Percentiles rank a stretch among this genome's conserved stretches.
These are phyloP conservation scores for Rosalia funebris DNA, from an alignment of 2,888 invertebrate species.

Conservation along the genomic window DNA sequence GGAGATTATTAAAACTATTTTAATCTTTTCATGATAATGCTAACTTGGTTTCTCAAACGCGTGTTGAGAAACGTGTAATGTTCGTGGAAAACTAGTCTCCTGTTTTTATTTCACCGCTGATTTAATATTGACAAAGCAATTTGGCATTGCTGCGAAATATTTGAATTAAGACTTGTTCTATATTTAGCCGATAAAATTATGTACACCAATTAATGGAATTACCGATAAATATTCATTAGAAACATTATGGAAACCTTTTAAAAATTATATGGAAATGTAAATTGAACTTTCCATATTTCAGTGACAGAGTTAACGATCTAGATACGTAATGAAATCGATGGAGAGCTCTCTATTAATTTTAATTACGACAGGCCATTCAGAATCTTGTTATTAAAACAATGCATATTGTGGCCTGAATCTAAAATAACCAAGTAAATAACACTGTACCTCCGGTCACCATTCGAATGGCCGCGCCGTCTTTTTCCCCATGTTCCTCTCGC, in stretches of 20 bases:
- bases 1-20: too few species aligned
- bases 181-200: conserved; percentile 30
- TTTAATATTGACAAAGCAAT: conserved; percentile 8
- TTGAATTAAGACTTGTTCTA: neutral
- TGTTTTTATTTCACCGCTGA: too few species aligned
- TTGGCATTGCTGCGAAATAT: conserved; percentile 8
- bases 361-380: conserved; percentile 57
- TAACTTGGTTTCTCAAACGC: too few species aligned
- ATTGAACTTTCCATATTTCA: conserved; percentile 39
- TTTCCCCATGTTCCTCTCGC: conserved; percentile 15
- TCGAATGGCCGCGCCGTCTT: conserved; percentile 41
- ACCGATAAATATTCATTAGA: conserved; percentile 32
- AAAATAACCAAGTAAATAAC: conserved; percentile 58
- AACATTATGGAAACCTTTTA: conserved; percentile 31
- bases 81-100: too few species aligned
- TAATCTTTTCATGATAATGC: too few species aligned
- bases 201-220: conserved; percentile 35
- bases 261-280: conserved; percentile 38
- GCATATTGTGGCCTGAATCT: conserved; percentile 54
- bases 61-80: too few species aligned
- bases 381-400: conserved; percentile 59
- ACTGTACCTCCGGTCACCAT: conserved; percentile 50
- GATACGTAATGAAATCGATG: conserved; percentile 55
- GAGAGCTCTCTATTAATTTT: conserved; percentile 60
- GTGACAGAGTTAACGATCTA: conserved; percentile 46